Evolutionary conservation across 2,113 vertebrate species (phyloP).

Genomic region (Crotalus tigris): DNA sequence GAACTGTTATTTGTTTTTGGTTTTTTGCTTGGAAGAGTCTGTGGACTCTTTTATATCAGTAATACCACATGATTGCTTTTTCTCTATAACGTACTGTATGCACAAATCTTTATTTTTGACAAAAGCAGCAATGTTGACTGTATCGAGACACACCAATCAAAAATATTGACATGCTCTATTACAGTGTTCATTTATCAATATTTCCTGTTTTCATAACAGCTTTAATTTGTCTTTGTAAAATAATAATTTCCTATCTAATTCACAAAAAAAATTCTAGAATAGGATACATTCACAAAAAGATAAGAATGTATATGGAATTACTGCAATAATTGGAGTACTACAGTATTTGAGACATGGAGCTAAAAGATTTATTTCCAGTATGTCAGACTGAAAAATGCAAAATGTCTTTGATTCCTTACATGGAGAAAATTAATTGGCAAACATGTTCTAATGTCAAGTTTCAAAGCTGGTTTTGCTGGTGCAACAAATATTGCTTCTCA

Average conservation of each 20-base stretch:
- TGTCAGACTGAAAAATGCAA: neutral
- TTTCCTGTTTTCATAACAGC: constrained; percentile 8
- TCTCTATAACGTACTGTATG: neutral
- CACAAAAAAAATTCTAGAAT: neutral
- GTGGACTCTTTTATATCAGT: neutral
- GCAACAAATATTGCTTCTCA: too few relatives aligned
- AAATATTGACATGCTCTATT: constrained; percentile 24
- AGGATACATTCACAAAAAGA: neutral
- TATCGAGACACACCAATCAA: constrained; percentile 18
- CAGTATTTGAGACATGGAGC: neutral
- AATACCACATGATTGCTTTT: neutral
- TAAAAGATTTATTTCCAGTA: neutral
- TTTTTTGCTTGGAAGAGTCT: neutral
- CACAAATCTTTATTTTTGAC: neutral
- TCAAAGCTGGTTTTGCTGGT: too few relatives aligned
- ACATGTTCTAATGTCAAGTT: neutral
- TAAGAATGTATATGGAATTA: neutral
- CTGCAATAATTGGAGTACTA: neutral
- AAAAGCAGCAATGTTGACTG: neutral
- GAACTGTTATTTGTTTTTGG: neutral
- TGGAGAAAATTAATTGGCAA: neutral
- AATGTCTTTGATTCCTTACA: neutral
- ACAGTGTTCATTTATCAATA: constrained; percentile 7
- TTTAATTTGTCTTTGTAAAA: constrained; percentile 13
- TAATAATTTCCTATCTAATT: constrained; percentile 14